Evolutionary conservation across 2,888 invertebrate species (phyloP), one percentile per base, ranked within the genome.

Genomic region (Gymnosoma rotundatum): DNA sequence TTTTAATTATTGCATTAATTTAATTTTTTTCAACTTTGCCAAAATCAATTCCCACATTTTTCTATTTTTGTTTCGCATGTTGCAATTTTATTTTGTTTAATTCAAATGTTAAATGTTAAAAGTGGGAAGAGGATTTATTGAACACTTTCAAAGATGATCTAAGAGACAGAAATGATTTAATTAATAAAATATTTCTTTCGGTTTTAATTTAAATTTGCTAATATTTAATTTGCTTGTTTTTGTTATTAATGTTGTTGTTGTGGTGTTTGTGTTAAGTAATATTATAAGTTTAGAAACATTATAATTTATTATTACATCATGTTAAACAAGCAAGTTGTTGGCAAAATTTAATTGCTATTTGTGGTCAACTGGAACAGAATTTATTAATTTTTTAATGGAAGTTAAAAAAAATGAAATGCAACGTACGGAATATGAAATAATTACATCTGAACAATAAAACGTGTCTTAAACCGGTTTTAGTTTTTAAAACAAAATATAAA

Each of bases 61-160:
- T 64, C 38, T 20, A 42, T 25, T 18, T 66, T 36, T 58, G 36
- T 36, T 48, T 38, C 16, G 20, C 16, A 38, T 32, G 5, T 2
- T 32, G 10, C 16, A 45, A 18, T 38, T 56, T 45, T 45, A 69
- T 18, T 16, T 32, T 18, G 14, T 45, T 45, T 18, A 52, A 63
- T 58, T 72, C 48, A 48, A 58, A 76, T 76, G 66, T 8, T 56
- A 50, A 66, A 67, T 58, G 25, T 50, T 36, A 12, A 38, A 78
- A 38, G 78, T 72, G 78, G 78, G 78, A 64, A 72, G 72, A 78
- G 12, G 18, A 70, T 78, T 63, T 63, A 45, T 70, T 69, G 18
- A 48, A 64, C 48, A 60, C 50, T 45, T 60, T 4, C 5, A 60
- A 0, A 18, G 69, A 63, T 61, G 45, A 69, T 1, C 16, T 5